Evolutionary conservation across 1,140 invertebrate species (phyloP), one percentile per base, ranked within the genome.

Genomic region (Drosophila insularis): DNA sequence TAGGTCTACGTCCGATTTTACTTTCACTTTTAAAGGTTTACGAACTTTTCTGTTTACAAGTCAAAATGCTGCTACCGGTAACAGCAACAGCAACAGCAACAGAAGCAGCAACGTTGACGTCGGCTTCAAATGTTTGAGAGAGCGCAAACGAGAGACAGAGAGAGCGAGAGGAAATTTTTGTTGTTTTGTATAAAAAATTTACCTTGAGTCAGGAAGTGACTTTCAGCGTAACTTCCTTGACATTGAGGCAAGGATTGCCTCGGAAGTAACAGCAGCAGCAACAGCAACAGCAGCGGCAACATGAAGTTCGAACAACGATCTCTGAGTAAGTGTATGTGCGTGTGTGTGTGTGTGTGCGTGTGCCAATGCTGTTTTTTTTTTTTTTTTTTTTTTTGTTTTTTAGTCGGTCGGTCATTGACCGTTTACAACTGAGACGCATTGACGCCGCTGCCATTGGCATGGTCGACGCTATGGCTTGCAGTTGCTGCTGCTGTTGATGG

Each of bases 21-120:
- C 90, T 91, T 91, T 91, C 90, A 91, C 90, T 91, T 91, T 91
- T 91, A 90, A 91, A 91, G 90, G 90, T 91, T 80, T 91, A 91
- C 90, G 90, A 91, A 91, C 90, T 91, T 91, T 91, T 91, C 76
- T 90, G 85, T 91, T 91, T 91, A 91, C 89, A 91, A 81, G 81
- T 80, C 85, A 80, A 50, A 50, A 70, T 62, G 68, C 73, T 75
- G 72, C 80, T 80, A 80, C 65, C 68, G 73, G 65, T 71, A 54
- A 56, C 63, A 46, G 17, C 58, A 58, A 35, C 73, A 71, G 32
- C 63, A 78, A 37, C 69, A 61, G 63, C 46, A 31, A 10, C 67
- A 55, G n/a, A 60, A 31, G n/a, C 61, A 61, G n/a, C 27, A 27
- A 10, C 17, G 43, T 46, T 19, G 43, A 21, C 43, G 43, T 50